Conservation (phyloP, 2,888 invertebrate species). For the Cotesia congregata region DNA sequence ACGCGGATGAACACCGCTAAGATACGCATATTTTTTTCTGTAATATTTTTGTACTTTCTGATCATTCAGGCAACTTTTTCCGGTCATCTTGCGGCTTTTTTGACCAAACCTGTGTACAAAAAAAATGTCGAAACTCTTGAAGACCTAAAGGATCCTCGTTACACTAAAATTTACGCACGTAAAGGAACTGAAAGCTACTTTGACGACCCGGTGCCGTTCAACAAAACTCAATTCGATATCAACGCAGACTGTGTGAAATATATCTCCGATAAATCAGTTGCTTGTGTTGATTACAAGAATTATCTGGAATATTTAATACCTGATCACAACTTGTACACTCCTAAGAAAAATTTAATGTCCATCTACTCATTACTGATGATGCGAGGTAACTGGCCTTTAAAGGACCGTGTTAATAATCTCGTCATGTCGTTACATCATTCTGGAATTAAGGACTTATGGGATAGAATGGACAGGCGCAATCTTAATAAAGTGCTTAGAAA, state of each 20-base stretch:
- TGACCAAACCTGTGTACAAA: neutral
- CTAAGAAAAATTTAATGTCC: neutral
- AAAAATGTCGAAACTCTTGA: neutral
- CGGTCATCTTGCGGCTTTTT: neutral
- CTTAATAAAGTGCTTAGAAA: too few relatives aligned
- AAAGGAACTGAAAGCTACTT: too few relatives aligned
- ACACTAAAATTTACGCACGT: neutral
- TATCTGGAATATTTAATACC: neutral
- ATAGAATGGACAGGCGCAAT: too few relatives aligned
- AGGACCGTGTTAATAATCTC: neutral
- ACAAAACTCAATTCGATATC: too few relatives aligned
- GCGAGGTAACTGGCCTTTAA: neutral
- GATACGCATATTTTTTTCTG: conserved; percentile 9
- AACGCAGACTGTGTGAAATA: too few relatives aligned
- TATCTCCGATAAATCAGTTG: neutral
- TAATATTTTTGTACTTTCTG: neutral
- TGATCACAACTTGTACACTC: neutral
- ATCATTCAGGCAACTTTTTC: neutral
- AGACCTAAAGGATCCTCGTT: neutral
- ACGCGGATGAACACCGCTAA: neutral
- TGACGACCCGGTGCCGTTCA: too few relatives aligned
- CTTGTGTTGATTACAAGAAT: neutral
- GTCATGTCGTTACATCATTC: neutral
- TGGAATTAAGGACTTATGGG: neutral
- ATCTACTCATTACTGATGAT: neutral